phyloP scores from a whole-genome alignment of 1,140 invertebrate genomes.

The Ceratina australensis region DNA sequence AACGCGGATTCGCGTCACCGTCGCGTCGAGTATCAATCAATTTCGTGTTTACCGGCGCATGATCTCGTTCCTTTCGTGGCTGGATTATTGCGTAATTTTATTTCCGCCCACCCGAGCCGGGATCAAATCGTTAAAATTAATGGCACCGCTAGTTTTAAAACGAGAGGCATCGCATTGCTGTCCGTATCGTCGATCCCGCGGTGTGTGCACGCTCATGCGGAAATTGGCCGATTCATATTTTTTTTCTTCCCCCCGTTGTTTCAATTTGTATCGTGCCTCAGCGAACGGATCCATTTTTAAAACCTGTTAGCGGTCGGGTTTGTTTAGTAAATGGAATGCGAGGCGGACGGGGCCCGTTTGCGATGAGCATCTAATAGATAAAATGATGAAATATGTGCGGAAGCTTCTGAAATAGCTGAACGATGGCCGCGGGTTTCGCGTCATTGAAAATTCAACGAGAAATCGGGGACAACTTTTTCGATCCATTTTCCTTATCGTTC shows the following conservation, averaged over 20 bases:
- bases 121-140: conserved; percentile 30
- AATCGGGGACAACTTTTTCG: conserved; percentile 20
- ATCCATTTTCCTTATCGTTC: conserved; percentile 24
- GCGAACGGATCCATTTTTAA: no score
- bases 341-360: background rate
- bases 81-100: conserved; percentile 24
- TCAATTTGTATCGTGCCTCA: background rate
- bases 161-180: background rate
- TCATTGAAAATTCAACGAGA: conserved; percentile 17
- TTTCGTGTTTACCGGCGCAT: background rate
- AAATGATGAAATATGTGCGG: background rate
- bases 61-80: background rate
- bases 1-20: conserved; percentile 14
- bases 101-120: background rate
- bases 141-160: background rate
- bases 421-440: background rate
- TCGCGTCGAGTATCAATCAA: conserved; percentile 33
- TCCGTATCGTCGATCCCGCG: no score
- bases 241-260: no score
- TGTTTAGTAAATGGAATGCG: background rate
- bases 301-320: no score
- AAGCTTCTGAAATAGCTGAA: background rate
- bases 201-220: background rate
- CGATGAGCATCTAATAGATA: background rate
- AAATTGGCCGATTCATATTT: background rate